Evolutionary conservation across 1,140 invertebrate genomes (phyloP), one percentile per base, ranked within the genome.

Genomic region (Scylla paramamosain): DNA sequence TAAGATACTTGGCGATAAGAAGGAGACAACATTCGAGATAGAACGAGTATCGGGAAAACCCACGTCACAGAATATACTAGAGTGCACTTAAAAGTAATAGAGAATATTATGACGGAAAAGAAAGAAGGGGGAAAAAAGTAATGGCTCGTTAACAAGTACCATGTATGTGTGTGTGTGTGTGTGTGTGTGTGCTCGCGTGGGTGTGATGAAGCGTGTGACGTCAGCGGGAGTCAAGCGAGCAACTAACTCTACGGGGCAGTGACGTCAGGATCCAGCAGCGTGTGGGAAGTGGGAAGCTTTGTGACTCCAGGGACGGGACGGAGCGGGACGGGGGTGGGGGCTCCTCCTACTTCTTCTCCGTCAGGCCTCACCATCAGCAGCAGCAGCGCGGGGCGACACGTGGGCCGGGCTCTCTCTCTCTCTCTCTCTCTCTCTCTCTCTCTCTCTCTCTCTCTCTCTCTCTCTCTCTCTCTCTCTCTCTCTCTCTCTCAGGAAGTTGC

Each of bases 201-300:
- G 52, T 59, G 67, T 77, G 67, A 77, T 77, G 67, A 77, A 77
- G 67, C 25, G 25, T 77, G 67, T 77, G 67, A 77, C 67, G 67
- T 77, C 67, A 77, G 52, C 67, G 67, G 59, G 59, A 77, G 67
- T 77, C 67, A 77, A 77, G 67, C 67, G 67, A 77, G 67, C 67
- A 20, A n/a, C 67, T 77, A 77, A 77, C 67, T 77, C 67, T 77
- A 77, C 67, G 67, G 67, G 67, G 20, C 20, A 7, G 67, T 77
- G 67, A 77, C 67, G 67, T 77, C 67, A 77, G 67, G 67, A 77
- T 77, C 20, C 67, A 77, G 20, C 67, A 7, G 25, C 67, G 67
- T 77, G 67, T 77, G 67, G 67, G 67, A 77, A 77, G 52, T 39
- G 39, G 52, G 52, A 59, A 59, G 67, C 67, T 77, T 77, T 77